Evolutionary conservation across 92 coral and sea anemone species (phyloP).

Genomic region (Paramuricea clavata): DNA sequence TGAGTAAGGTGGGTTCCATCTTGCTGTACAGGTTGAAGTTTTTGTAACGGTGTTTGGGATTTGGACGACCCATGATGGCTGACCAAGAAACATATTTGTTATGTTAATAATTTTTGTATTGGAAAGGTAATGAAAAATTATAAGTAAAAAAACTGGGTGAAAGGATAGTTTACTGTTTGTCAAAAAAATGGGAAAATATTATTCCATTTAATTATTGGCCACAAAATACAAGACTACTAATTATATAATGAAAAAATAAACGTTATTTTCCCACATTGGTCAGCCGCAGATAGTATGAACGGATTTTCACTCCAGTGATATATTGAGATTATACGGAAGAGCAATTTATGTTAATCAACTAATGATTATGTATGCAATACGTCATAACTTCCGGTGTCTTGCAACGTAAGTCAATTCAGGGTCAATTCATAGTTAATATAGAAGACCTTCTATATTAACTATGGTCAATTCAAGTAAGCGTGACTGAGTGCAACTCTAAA

Average conservation of each 20-base stretch:
- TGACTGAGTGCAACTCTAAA: neutral
- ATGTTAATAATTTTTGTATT: neutral
- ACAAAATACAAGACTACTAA: too few relatives aligned
- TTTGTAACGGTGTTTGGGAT: slow-evolving; percentile 78
- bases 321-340: neutral
- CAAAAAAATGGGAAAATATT: too few relatives aligned
- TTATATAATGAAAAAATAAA: too few relatives aligned
- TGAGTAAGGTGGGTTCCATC: slow-evolving; percentile 87
- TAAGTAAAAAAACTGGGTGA: too few relatives aligned
- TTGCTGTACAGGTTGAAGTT: slow-evolving; percentile 75
- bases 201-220: too few relatives aligned
- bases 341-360: neutral
- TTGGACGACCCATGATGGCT: slow-evolving; percentile 85
- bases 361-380: neutral
- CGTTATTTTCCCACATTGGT: too few relatives aligned
- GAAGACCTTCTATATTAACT: too few relatives aligned
- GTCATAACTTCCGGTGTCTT: neutral
- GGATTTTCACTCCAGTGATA: neutral
- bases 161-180: too few relatives aligned
- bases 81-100: neutral
- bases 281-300: neutral
- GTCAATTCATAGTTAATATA: too few relatives aligned
- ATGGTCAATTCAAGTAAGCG: neutral
- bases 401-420: neutral
- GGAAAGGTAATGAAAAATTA: neutral